A percentile compares a stretch with the other conserved stretches of the same genome.
These are phyloP conservation scores for Drosophila infuscata DNA, from an alignment of 2,888 invertebrate species.

Conservation along the genomic window DNA sequence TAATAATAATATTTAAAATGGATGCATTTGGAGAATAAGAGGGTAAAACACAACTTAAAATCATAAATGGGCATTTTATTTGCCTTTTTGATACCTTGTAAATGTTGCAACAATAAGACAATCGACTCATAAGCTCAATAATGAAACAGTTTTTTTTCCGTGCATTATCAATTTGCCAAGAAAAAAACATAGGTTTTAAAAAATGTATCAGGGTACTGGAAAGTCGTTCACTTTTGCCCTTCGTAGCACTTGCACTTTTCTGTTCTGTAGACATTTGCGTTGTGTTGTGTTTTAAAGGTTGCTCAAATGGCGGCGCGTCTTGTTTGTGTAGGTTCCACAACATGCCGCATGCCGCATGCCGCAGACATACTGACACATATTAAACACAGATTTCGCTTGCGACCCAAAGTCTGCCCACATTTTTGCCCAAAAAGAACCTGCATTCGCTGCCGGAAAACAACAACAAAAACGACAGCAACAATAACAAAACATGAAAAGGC, in stretches of 20 bases:
- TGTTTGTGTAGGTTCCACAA: constrained; percentile 36
- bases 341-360: constrained; percentile 11
- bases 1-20: background rate
- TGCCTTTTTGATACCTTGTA: background rate
- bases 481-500: constrained; percentile 65
- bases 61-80: background rate
- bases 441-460: constrained; percentile 71
- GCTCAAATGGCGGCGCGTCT: constrained; percentile 19
- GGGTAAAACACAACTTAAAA: background rate
- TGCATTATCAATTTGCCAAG: too few species aligned
- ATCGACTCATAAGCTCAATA: background rate
- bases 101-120: background rate
- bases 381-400: constrained; percentile 39
- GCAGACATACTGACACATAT: constrained; percentile 70
- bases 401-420: constrained; percentile 27
- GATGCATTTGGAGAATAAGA: background rate
- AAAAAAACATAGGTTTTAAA: too few species aligned
- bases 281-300: constrained; percentile 35
- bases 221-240: background rate
- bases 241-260: background rate
- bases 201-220: background rate
- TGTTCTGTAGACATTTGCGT: background rate
- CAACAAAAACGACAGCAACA: constrained; percentile 44
- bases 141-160: background rate
- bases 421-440: constrained; percentile 54